phyloP scores from a whole-genome alignment of 2,797 vertebrate species.

The Natrix natrix region DNA sequence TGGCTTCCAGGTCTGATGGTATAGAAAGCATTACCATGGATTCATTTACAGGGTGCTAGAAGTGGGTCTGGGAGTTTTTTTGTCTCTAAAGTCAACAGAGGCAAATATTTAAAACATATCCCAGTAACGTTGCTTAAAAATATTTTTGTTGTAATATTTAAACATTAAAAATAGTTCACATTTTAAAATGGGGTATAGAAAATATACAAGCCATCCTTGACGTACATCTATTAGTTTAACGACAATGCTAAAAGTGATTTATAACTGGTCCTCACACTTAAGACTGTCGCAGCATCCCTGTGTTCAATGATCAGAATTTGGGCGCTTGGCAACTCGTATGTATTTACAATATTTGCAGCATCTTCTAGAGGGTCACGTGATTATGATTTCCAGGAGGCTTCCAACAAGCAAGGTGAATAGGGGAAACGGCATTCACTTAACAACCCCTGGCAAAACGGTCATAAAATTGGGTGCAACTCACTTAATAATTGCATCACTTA shows the following conservation, averaged over 20 bases:
- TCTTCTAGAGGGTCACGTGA: background rate
- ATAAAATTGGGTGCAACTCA: background rate
- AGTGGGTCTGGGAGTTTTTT: background rate
- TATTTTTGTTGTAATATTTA: background rate
- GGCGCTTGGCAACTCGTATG: background rate
- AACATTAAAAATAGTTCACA: background rate
- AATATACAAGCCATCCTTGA: background rate
- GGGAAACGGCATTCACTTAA: background rate
- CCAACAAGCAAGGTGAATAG: background rate
- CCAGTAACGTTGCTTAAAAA: accelerated
- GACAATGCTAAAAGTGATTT: background rate
- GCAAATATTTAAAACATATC: background rate
- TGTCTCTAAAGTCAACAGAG: background rate
- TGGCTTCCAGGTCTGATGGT: too few relatives aligned
- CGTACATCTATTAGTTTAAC: background rate
- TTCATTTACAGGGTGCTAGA: background rate
- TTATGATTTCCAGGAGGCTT: background rate
- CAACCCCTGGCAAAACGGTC: background rate
- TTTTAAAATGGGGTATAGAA: background rate
- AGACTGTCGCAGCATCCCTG: background rate
- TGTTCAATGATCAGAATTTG: background rate
- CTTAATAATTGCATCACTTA: background rate
- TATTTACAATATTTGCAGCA: background rate
- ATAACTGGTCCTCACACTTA: background rate
- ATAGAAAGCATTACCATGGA: background rate